Conservation (phyloP, 2,797 vertebrate genomes). For the Pantherophis alleghaniensis region DNA sequence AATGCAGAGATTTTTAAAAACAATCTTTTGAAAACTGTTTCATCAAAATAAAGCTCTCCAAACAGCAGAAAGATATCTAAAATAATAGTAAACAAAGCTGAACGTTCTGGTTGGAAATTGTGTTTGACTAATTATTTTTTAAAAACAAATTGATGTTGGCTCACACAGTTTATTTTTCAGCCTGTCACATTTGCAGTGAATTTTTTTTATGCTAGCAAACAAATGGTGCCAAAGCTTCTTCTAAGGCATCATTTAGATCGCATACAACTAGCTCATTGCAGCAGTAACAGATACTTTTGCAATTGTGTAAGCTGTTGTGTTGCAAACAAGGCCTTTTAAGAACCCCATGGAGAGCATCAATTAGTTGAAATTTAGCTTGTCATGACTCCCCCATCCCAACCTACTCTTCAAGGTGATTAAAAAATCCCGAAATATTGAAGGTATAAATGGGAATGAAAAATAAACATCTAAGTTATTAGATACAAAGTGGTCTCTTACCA, state of each 20-base stretch:
- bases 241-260: not conserved
- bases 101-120: not conserved
- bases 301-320: not conserved
- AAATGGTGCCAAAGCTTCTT: not conserved
- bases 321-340: not conserved
- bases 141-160: not conserved
- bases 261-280: not conserved
- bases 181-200: not conserved
- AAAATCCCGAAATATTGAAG: not conserved
- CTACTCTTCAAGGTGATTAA: not conserved
- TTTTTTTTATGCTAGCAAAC: not conserved
- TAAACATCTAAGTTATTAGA: not conserved
- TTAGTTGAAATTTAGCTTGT: not conserved
- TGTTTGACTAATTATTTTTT: not conserved
- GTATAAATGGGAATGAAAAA: not conserved
- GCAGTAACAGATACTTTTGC: not conserved
- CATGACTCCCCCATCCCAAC: not conserved
- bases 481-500: not conserved
- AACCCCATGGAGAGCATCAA: not conserved
- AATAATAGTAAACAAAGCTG: not conserved
- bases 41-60: not conserved
- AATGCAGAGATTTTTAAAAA: not conserved
- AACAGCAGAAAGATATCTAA: not conserved
- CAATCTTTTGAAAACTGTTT: not conserved
- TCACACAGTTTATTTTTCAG: not conserved